Percentiles rank a stretch among this genome's conserved stretches.
Evolutionary conservation across 2,113 vertebrate species (phyloP).

Genomic region (Chaetorhynchus papuensis): DNA sequence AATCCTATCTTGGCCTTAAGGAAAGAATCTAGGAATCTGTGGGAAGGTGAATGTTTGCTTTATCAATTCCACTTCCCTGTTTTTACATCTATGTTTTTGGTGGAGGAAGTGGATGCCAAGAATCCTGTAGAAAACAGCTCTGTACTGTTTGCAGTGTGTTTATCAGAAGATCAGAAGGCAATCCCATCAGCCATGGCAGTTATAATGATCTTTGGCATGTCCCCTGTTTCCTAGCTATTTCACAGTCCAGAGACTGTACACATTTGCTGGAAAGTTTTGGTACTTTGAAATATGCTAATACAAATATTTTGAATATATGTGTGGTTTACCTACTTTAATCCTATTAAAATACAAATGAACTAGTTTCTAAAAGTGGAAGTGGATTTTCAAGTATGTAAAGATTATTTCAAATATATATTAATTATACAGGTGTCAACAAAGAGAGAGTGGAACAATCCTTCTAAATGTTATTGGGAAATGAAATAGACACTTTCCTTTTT

Average conservation of each 20-base stretch:
- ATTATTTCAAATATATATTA: neutral
- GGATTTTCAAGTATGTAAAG: neutral
- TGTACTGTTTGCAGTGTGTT: neutral
- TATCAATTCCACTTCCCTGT: neutral
- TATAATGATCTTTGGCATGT: neutral
- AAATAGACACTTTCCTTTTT: neutral
- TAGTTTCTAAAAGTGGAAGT: neutral
- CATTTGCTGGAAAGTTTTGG: neutral
- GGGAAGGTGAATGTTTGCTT: neutral
- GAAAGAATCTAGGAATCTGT: neutral
- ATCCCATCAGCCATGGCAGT: neutral
- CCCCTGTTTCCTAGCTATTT: neutral
- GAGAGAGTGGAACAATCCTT: neutral
- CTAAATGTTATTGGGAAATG: neutral
- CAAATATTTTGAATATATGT: neutral
- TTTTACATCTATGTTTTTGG: neutral
- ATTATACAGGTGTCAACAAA: neutral
- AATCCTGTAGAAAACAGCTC: neutral
- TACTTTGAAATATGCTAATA: neutral
- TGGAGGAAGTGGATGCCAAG: neutral
- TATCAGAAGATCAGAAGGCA: neutral
- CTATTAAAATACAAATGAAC: neutral
- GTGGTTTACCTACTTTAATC: neutral
- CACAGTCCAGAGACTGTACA: fast-evolving
- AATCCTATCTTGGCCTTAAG: neutral